Percentiles rank a stretch among this genome's conserved stretches.
Evolutionary conservation across 2,113 vertebrate species (phyloP).

Genomic region (Megalops atlanticus): DNA sequence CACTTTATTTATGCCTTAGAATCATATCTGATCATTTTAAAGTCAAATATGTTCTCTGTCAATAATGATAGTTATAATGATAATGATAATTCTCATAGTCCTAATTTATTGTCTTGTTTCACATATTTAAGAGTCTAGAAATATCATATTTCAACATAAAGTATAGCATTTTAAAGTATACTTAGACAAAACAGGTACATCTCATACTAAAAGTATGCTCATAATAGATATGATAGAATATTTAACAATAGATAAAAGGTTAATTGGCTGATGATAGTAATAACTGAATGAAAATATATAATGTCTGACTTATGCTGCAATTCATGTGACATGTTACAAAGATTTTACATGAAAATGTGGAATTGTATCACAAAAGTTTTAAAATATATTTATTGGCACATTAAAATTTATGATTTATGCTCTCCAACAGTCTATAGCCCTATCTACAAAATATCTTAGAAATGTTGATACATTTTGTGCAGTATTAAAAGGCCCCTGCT

Average conservation of each 20-base stretch:
- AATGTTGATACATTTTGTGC: slow-evolving; percentile 8
- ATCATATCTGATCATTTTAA: too few species aligned
- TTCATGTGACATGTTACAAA: neutral
- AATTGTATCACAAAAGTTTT: too few species aligned
- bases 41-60: neutral
- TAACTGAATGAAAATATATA: neutral
- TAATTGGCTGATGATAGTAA: neutral
- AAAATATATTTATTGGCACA: too few species aligned
- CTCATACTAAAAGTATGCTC: neutral
- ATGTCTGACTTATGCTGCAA: neutral
- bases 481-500: neutral
- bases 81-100: too few species aligned
- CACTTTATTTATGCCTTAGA: neutral
- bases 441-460: neutral
- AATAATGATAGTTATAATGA: neutral
- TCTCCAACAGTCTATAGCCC: too few species aligned
- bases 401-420: too few species aligned
- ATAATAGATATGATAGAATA: neutral
- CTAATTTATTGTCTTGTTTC: neutral
- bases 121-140: neutral
- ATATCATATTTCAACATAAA: neutral
- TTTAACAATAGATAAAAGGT: neutral
- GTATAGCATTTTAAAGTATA: neutral
- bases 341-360: neutral
- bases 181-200: neutral